A percentile compares a stretch with the other conserved stretches of the same genome.
phyloP scores from a whole-genome alignment of 2,113 vertebrate species.

The Hypanus sabinus region DNA sequence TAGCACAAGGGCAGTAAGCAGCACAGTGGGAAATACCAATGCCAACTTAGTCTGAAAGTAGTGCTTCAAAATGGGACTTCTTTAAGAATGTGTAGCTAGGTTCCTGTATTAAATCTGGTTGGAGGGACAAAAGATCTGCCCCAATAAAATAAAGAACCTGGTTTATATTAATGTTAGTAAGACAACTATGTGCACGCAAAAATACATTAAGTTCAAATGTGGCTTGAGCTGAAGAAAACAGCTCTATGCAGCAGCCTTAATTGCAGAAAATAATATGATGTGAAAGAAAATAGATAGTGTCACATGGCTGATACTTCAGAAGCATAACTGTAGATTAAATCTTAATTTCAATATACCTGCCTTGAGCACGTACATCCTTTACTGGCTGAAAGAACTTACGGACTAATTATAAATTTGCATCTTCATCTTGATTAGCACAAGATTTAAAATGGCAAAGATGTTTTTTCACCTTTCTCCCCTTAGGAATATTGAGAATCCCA shows the following conservation, averaged over 20 bases:
- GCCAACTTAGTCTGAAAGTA: no score
- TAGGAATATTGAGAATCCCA: no score
- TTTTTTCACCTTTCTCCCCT: no score
- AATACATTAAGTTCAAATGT: background rate
- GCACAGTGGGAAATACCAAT: no score
- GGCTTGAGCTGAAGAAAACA: background rate
- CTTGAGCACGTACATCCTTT: background rate
- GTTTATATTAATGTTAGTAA: background rate
- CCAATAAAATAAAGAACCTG: background rate
- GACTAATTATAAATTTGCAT: background rate
- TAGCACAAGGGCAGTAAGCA: no score
- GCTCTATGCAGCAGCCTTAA: background rate
- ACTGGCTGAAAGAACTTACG: background rate
- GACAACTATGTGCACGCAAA: background rate
- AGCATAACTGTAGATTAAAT: no score
- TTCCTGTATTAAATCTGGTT: no score
- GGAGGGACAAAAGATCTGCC: no score
- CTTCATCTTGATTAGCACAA: background rate
- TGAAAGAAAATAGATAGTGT: background rate
- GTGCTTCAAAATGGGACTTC: no score
- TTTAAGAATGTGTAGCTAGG: no score
- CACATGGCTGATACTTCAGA: background rate
- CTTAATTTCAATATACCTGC: no score
- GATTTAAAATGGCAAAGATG: background rate
- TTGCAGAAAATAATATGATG: background rate